Evolutionary conservation across 2,888 invertebrate genomes (phyloP).

Genomic region (Lycophotia porphyrea): DNA sequence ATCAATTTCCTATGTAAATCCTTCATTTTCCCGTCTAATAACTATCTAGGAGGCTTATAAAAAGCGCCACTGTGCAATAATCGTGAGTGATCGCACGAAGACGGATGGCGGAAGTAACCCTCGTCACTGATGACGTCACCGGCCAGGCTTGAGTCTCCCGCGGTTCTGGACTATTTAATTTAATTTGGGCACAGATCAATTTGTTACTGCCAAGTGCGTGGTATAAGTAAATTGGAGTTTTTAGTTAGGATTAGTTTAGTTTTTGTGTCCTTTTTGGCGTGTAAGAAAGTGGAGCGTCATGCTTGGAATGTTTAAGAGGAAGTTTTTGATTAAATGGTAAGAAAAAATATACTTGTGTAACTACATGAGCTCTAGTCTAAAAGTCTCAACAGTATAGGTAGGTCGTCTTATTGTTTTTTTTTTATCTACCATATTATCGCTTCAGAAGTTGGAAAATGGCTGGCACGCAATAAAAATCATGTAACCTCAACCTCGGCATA

Average conservation of each 20-base stretch:
- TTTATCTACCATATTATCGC: background rate
- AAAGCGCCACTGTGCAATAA: slow-evolving; percentile 63
- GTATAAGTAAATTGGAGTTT: slow-evolving; percentile 59
- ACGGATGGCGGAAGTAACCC: slow-evolving; percentile 71
- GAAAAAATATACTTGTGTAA: background rate
- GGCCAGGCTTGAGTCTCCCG: slow-evolving; percentile 33
- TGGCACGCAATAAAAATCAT: background rate
- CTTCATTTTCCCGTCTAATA: slow-evolving; percentile 52
- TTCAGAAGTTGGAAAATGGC: background rate
- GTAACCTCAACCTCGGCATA: background rate
- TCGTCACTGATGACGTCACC: slow-evolving; percentile 69
- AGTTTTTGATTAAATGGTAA: background rate
- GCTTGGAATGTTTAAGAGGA: background rate
- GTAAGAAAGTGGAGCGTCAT: slow-evolving; percentile 15
- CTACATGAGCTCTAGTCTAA: background rate
- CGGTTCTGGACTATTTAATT: slow-evolving; percentile 63
- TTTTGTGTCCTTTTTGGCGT: slow-evolving; percentile 15
- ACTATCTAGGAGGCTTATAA: slow-evolving; percentile 56
- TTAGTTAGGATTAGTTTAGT: slow-evolving; percentile 52
- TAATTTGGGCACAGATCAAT: slow-evolving; percentile 64
- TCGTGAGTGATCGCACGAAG: slow-evolving; percentile 76
- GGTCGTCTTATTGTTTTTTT: background rate
- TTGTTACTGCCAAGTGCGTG: slow-evolving; percentile 59
- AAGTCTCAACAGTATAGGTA: background rate
- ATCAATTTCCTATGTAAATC: slow-evolving; percentile 58